Conservation (phyloP, 2,888 invertebrate species). For the Temnothorax ravouxi region DNA sequence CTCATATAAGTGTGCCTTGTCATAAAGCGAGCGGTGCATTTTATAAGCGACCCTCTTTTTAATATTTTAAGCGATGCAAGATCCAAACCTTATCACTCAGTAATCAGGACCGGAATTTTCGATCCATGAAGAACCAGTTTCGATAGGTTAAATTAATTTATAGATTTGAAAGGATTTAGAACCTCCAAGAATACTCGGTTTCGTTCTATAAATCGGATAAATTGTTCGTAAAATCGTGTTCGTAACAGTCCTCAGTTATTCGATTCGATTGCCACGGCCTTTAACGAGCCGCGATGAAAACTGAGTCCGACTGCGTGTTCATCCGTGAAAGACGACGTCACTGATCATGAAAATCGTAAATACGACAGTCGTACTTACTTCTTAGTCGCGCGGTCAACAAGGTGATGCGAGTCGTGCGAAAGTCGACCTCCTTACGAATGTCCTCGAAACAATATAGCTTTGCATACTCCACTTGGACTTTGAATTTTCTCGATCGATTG, state of each 20-base stretch:
- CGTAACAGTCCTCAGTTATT: background rate
- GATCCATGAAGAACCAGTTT: background rate
- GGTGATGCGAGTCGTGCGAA: slow-evolving; percentile 52
- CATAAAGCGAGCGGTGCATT: background rate
- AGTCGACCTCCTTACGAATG: slow-evolving; percentile 62
- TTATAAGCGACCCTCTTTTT: background rate
- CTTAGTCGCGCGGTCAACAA: slow-evolving; percentile 30
- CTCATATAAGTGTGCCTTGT: background rate
- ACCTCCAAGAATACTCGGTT: slow-evolving; percentile 7
- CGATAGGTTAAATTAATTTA: background rate
- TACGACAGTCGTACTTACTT: slow-evolving; percentile 41
- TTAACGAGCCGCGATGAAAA: slow-evolving; percentile 60
- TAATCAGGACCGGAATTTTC: background rate
- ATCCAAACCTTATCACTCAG: background rate
- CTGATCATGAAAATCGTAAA: slow-evolving; percentile 66
- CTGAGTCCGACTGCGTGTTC: slow-evolving; percentile 57
- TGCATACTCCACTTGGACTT: background rate
- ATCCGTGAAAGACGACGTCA: slow-evolving; percentile 60
- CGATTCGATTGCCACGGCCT: slow-evolving; percentile 57
- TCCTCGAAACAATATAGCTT: slow-evolving; percentile 30
- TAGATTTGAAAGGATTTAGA: background rate
- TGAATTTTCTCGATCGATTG: background rate
- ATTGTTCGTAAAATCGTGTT: slow-evolving; percentile 49
- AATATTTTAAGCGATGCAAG: background rate
- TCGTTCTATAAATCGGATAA: background rate